These are phyloP conservation scores for Sebastes iracundus DNA, from an alignment of 2,797 vertebrate species.

Conservation along the genomic window DNA sequence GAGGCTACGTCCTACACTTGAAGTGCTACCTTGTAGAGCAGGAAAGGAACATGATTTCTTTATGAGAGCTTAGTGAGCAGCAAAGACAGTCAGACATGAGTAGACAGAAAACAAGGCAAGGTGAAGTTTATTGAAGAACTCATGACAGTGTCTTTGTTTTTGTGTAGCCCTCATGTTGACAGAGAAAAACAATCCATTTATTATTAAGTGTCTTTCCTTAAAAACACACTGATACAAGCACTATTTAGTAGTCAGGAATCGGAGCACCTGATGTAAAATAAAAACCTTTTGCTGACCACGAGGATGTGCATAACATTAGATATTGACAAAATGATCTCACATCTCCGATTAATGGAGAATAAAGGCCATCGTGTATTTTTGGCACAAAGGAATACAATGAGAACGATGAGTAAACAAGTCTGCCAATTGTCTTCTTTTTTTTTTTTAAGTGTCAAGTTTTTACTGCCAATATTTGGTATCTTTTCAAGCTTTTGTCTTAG, in stretches of 20 bases:
- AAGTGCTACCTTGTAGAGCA: constrained; percentile 25
- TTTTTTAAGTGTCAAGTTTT: constrained; percentile 25
- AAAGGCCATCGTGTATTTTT: constrained; percentile 45
- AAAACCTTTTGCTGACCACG: constrained; percentile 23
- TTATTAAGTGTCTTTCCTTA: constrained; percentile 5
- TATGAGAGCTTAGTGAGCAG: constrained; percentile 37
- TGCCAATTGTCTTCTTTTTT: neutral
- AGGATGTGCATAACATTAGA: constrained; percentile 1
- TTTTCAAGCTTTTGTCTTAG: constrained; percentile 12
- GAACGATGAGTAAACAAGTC: constrained; percentile 9
- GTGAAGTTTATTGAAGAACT: constrained; percentile 76
- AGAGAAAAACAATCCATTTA: constrained; percentile 1
- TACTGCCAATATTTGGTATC: constrained; percentile 35
- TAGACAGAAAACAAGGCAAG: constrained; percentile 69
- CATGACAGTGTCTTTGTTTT: constrained; percentile 54
- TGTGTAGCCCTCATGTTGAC: constrained; percentile 56
- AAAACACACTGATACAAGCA: constrained; percentile 52
- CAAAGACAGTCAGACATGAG: constrained; percentile 36
- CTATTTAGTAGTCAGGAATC: constrained; percentile 20
- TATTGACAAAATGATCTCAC: constrained; percentile 1
- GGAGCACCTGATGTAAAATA: constrained; percentile 42
- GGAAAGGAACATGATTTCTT: constrained; percentile 52
- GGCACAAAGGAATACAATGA: constrained; percentile 50
- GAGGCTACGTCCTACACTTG: constrained; percentile 55
- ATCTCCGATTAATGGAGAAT: constrained; percentile 29